phyloP scores from a whole-genome alignment of 2,797 vertebrate species.

The Alouatta caraya region DNA sequence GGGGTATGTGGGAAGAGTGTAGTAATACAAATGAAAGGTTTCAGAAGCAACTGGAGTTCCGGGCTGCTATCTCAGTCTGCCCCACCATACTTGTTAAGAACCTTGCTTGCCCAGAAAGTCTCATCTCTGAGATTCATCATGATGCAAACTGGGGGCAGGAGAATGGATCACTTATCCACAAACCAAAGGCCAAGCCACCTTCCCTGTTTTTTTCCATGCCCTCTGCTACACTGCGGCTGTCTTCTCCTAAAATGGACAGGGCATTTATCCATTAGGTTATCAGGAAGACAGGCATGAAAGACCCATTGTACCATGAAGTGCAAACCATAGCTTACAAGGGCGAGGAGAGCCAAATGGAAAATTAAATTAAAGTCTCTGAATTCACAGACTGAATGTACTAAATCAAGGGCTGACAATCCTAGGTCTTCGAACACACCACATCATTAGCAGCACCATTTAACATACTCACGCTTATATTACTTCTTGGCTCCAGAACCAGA shows the following conservation, averaged over 20 bases:
- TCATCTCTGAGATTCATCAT: background rate
- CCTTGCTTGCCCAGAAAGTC: background rate
- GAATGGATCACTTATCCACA: background rate
- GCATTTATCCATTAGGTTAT: constrained; percentile 12
- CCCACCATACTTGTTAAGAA: background rate
- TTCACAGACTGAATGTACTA: constrained; percentile 30
- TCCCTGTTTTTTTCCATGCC: background rate
- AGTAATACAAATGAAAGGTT: background rate
- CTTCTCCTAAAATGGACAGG: constrained; percentile 21
- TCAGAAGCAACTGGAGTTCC: background rate
- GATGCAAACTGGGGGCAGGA: background rate
- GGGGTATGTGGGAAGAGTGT: background rate
- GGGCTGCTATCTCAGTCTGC: background rate
- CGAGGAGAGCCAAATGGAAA: constrained; percentile 59
- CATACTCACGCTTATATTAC: constrained; percentile 91
- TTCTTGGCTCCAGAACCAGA: constrained; percentile 93
- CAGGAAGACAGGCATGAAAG: constrained; percentile 17
- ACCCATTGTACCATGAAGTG: constrained; percentile 30
- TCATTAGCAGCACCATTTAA: background rate
- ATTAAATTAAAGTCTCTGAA: constrained; percentile 56
- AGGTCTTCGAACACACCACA: background rate
- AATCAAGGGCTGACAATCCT: constrained; percentile 44
- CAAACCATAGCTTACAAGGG: constrained; percentile 45
- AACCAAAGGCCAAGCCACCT: background rate
- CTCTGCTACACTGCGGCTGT: background rate